These are phyloP conservation scores for Chelonus insularis DNA, from an alignment of 1,140 invertebrate species.

Conservation along the genomic window DNA sequence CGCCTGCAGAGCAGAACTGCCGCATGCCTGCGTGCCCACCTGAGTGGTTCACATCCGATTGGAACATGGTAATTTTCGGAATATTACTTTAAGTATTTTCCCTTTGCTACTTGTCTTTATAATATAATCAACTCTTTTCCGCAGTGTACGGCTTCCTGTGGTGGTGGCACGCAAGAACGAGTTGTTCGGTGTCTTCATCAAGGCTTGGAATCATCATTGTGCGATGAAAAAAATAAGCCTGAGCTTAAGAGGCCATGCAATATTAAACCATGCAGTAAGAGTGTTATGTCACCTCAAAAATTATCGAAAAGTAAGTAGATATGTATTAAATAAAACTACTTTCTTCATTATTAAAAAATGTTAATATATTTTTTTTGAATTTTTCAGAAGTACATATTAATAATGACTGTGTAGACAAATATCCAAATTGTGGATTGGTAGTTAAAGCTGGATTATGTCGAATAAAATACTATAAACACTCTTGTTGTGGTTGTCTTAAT, in stretches of 20 bases:
- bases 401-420: slow-evolving; percentile 71
- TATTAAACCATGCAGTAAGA: slow-evolving; percentile 40
- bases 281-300: slow-evolving; percentile 25
- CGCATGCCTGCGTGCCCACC: slow-evolving; percentile 61
- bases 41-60: slow-evolving; percentile 68
- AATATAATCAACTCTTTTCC: slow-evolving; percentile 9
- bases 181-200: slow-evolving; percentile 59
- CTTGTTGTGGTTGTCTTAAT: slow-evolving; percentile 70
- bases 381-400: slow-evolving; percentile 42
- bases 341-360: not conserved
- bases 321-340: no score
- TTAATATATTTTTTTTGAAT: not conserved
- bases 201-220: slow-evolving; percentile 36
- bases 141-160: slow-evolving; percentile 59
- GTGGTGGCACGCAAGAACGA: slow-evolving; percentile 62
- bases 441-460: slow-evolving; percentile 78
- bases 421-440: slow-evolving; percentile 76
- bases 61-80: slow-evolving; percentile 60
- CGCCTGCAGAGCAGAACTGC: slow-evolving; percentile 56
- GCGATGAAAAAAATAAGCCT: slow-evolving; percentile 36
- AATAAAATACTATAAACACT: slow-evolving; percentile 79
- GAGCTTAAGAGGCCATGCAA: slow-evolving; percentile 36
- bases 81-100: slow-evolving; percentile 19
- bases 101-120: slow-evolving; percentile 4
- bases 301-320: slow-evolving; percentile 46